phyloP scores from a whole-genome alignment of 2,888 invertebrate species.

The Erpobdella octoculata region DNA sequence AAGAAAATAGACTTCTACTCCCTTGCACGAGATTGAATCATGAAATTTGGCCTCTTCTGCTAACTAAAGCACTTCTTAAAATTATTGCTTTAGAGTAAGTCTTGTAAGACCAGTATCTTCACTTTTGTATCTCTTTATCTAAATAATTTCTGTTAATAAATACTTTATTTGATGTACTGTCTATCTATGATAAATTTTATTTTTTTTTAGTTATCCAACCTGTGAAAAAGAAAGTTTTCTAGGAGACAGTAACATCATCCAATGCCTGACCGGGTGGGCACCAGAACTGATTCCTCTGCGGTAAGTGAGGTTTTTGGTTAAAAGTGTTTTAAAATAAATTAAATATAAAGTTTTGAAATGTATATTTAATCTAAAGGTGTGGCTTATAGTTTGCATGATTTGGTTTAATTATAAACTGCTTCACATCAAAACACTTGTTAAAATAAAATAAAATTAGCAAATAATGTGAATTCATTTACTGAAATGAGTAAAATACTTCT shows the following conservation, averaged over 20 bases:
- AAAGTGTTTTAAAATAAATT: no score
- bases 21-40: conserved; percentile 46
- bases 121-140: not conserved
- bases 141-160: not conserved
- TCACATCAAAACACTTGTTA: no score
- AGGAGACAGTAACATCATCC: conserved; percentile 50
- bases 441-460: no score
- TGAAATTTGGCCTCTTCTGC: conserved; percentile 53
- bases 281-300: conserved; percentile 51
- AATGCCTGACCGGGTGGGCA: conserved; percentile 52
- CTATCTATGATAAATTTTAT: not conserved
- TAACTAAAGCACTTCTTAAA: conserved; percentile 52
- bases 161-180: not conserved
- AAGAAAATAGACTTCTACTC: conserved; percentile 46
- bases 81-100: conserved; percentile 52
- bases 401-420: not conserved
- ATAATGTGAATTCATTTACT: no score
- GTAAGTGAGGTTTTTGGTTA: no score
- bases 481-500: no score
- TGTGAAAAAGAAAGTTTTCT: not conserved
- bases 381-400: not conserved
- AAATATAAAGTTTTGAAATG: no score
- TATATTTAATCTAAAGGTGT: no score
- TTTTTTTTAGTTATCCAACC: not conserved
- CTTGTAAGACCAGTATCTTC: not conserved